Base-by-base conservation (phyloP, 2,888 invertebrate genomes). In the Tenthredo notha region DNA sequence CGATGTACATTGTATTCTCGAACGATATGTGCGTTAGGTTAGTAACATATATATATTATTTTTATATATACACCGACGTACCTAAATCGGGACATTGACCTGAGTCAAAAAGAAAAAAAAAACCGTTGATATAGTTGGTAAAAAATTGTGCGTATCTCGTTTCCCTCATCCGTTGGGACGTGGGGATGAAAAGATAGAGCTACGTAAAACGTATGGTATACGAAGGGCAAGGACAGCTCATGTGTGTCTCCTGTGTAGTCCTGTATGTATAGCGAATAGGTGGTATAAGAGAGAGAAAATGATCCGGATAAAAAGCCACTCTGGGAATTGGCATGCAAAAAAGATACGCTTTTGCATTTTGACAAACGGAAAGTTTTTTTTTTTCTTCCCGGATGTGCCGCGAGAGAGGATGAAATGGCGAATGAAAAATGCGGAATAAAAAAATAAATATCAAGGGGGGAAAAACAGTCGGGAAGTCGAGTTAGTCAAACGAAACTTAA, bases 261-360 rank as follows among this genome's bases (percentile, higher is more conserved):
- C 7, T 7, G n/a, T n/a, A 54, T 33, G 2, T 33, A 33, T 33
- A 33, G 50, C 50, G 50, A 54, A n/a, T n/a, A n/a, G 33, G 33
- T 33, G 33, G 33, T 33, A 37, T 37, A 37, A n/a, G n/a, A 54
- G 54, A 54, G 54, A n/a, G 80, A 80, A 61, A 80, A 80, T 80
- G 61, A 80, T 50, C 80, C 58, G 80, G 80, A 80, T 80, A 80
- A 80, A 80, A 80, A 80, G 80, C 80, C 80, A 80, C 80, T 80
- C 61, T 12, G 80, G 80, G 80, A 80, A 80, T 80, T 80, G 80
- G 25, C 37, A 40, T 61, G 80, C 58, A 37, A 61, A 80, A 80
- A 80, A 80, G 7, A 61, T 40, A 77, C 77, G 21, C 29, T 54
- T 77, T 54, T 15, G 77, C 77, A 77, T 77, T 47, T 75, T 77